Base-by-base conservation (phyloP, 2,113 vertebrate genomes). In the Conger conger region DNA sequence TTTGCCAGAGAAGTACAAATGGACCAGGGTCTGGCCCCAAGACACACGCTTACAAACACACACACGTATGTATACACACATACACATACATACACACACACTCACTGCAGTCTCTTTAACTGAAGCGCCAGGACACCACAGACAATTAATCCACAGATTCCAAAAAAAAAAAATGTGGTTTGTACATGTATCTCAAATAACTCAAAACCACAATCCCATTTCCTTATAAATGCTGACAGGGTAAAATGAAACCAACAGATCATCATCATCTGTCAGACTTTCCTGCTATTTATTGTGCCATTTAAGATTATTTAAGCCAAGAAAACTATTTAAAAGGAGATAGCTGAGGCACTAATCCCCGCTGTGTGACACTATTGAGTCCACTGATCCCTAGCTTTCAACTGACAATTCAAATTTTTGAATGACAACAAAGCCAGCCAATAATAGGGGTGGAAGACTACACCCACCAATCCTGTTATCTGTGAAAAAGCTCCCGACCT, bases 391-490 rank as follows among this genome's bases (percentile, higher is more conserved):
- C 27, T 33, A 30, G 68, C 63, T 77, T 73, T 42, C 60, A 33
- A 18, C 42, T 40, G 73, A 73, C 40, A 33, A 54, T 87, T 89
- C 84, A 91, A 86, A 92, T 82, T 89, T 94, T 94, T 93, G 87
- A 94, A 94, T 85, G 88, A 87, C 85, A 88, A 93, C 90, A 94
- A 90, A 88, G 83, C 15, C n/a, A 89, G 86, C 92, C 93, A 94
- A 91, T 92, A 83, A 0, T 20, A 27, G 84, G 45, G 84, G 54
- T 87, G 82, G 4, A 13, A 36, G 50, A 33, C 57, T 36, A 23
- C 82, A 30, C 79, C 82, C 81, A 0, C 45, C 40, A 42, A 9
- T 50, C 45, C 45, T 15, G 11, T 79, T n/a, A 27, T 40, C 33
- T 35, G 17, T 13, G 60, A 83, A 83, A 85, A 89, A 50, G 45